Evolutionary conservation across 2,888 invertebrate genomes (phyloP).

Genomic region (Nycteola revayana): DNA sequence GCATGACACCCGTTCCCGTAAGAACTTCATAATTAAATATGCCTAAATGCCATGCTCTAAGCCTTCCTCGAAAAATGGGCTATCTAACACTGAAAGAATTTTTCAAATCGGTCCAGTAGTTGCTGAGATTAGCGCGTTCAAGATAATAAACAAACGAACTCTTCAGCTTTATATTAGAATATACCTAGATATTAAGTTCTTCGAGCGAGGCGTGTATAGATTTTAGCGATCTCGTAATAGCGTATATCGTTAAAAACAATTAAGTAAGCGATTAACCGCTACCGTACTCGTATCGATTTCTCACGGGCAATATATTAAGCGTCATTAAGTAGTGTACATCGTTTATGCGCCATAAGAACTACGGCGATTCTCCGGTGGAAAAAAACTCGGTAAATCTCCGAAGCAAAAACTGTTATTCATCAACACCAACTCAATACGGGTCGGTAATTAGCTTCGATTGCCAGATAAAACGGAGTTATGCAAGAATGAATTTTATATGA

Average conservation of each 20-base stretch:
- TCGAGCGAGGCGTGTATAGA: conserved; percentile 2
- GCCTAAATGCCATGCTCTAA: too few species aligned
- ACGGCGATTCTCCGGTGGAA: conserved; percentile 52
- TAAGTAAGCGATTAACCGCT: conserved; percentile 37
- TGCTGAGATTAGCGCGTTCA: too few species aligned
- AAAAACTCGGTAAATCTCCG: conserved; percentile 44
- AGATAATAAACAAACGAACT: too few species aligned
- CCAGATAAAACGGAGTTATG: conserved; percentile 41
- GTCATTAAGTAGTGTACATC: conserved; percentile 49
- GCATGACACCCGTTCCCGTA: too few species aligned
- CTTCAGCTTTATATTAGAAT: too few species aligned
- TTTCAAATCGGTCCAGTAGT: too few species aligned
- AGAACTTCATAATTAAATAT: too few species aligned
- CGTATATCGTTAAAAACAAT: conserved; percentile 45
- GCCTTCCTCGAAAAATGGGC: too few species aligned
- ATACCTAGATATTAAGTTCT: too few species aligned
- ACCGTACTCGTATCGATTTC: conserved; percentile 22
- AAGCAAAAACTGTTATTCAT: conserved; percentile 66
- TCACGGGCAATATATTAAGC: conserved; percentile 57
- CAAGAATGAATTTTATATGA: conserved; percentile 13
- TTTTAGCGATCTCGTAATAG: neutral
- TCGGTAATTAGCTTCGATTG: conserved; percentile 63
- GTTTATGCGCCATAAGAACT: conserved; percentile 60
- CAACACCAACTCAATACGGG: conserved; percentile 57
- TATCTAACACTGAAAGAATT: too few species aligned